phyloP scores from a whole-genome alignment of 2,797 vertebrate genomes.

The Picus viridis region DNA sequence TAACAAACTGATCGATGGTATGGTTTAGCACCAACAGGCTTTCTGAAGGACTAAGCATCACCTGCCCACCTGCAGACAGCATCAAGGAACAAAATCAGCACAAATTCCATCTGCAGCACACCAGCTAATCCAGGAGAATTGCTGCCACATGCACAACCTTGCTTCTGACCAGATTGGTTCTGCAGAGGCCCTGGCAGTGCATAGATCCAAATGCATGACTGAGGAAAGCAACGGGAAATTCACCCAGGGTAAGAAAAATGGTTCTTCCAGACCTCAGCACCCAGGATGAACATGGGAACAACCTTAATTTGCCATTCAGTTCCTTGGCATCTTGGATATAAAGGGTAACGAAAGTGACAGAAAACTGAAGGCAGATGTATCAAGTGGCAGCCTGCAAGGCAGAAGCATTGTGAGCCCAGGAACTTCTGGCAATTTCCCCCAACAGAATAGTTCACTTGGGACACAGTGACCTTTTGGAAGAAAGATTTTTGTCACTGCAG shows the following conservation, averaged over 20 bases:
- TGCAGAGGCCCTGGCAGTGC: not conserved
- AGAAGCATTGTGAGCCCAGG: not conserved
- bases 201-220: not conserved
- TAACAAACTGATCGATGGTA: not conserved
- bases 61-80: not conserved
- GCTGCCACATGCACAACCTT: not conserved
- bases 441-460: not conserved
- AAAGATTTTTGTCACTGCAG: not conserved
- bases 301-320: not conserved
- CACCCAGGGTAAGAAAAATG: not conserved
- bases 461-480: not conserved
- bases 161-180: not conserved
- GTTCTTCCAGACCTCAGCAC: not conserved
- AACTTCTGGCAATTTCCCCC: not conserved
- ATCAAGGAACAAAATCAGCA: not conserved
- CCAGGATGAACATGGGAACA: not conserved
- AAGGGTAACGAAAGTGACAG: not conserved
- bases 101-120: not conserved
- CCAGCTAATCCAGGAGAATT: rapidly evolving
- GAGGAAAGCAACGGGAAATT: not conserved
- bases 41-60: not conserved
- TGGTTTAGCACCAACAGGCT: not conserved
- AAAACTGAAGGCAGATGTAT: not conserved
- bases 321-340: not conserved
- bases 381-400: rapidly evolving